phyloP scores from a whole-genome alignment of 2,797 vertebrate species.

The Benthosema pterotum region DNA sequence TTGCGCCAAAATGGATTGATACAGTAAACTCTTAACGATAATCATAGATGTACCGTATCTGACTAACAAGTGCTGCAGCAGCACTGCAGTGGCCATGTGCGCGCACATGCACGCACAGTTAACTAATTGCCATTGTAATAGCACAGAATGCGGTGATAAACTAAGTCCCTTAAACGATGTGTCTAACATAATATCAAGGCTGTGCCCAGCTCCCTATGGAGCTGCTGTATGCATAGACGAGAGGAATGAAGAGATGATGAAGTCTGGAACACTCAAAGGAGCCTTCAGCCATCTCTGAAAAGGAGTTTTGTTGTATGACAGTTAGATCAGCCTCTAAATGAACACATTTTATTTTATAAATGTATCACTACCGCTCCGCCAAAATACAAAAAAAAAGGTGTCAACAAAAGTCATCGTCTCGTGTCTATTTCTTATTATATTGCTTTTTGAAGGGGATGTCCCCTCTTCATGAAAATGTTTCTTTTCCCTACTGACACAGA shows the following conservation, averaged over 20 bases:
- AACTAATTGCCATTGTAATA: conserved; percentile 26
- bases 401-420: too few species aligned
- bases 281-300: background rate
- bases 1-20: too few species aligned
- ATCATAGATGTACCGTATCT: conserved; percentile 38
- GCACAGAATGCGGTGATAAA: conserved; percentile 22
- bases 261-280: conserved; percentile 7
- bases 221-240: conserved; percentile 22
- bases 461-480: too few species aligned
- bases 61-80: conserved; percentile 26
- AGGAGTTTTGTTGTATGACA: too few species aligned
- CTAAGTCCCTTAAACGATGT: conserved; percentile 14
- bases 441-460: too few species aligned
- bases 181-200: conserved; percentile 13
- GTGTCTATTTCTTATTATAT: too few species aligned
- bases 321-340: too few species aligned
- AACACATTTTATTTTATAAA: too few species aligned
- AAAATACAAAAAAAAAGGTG: too few species aligned
- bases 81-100: conserved; percentile 21
- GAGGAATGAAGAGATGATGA: conserved; percentile 20
- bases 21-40: conserved; percentile 12
- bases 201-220: conserved; percentile 8
- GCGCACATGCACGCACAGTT: background rate
- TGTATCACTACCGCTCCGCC: too few species aligned
- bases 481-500: too few species aligned